These are phyloP conservation scores for Panthera uncia DNA, from an alignment of 2,113 vertebrate genomes.

Conservation along the genomic window DNA sequence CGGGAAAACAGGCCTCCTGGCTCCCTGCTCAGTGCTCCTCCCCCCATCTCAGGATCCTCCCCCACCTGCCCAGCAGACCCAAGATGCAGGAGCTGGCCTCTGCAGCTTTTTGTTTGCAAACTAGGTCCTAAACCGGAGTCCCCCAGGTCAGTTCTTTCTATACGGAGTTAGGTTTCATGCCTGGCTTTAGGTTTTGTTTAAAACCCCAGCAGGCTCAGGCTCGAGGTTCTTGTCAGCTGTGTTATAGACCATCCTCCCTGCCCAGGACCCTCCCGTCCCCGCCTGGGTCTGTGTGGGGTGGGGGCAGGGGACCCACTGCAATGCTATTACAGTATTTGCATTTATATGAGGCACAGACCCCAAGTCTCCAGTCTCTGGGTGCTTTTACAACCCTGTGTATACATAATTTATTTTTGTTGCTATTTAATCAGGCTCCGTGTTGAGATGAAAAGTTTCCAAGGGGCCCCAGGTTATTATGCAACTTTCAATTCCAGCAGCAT, in stretches of 20 bases:
- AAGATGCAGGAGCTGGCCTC: background rate
- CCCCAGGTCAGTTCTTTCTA: background rate
- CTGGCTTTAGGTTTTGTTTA: constrained; percentile 49
- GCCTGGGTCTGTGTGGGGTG: background rate
- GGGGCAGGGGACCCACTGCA: constrained; percentile 44
- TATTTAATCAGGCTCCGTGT: constrained; percentile 77
- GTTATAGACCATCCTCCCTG: background rate
- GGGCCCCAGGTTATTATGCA: constrained; percentile 73
- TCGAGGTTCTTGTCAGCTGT: background rate
- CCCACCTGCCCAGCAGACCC: background rate
- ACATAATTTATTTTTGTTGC: constrained; percentile 82
- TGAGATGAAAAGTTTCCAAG: constrained; percentile 79
- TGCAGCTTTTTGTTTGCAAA: background rate
- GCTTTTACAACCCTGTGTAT: constrained; percentile 78
- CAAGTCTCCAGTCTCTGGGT: constrained; percentile 72
- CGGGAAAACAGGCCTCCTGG: background rate
- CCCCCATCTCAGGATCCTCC: background rate
- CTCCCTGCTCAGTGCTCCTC: background rate
- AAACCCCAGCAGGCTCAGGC: background rate
- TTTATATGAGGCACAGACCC: constrained; percentile 81
- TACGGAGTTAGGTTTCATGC: background rate
- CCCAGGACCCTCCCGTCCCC: background rate
- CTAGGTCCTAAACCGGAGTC: background rate
- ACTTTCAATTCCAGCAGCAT: constrained; percentile 61
- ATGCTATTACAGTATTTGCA: constrained; percentile 78